Conservation (phyloP, 2,888 invertebrate species). For the Pollenia griseotomentosa region DNA sequence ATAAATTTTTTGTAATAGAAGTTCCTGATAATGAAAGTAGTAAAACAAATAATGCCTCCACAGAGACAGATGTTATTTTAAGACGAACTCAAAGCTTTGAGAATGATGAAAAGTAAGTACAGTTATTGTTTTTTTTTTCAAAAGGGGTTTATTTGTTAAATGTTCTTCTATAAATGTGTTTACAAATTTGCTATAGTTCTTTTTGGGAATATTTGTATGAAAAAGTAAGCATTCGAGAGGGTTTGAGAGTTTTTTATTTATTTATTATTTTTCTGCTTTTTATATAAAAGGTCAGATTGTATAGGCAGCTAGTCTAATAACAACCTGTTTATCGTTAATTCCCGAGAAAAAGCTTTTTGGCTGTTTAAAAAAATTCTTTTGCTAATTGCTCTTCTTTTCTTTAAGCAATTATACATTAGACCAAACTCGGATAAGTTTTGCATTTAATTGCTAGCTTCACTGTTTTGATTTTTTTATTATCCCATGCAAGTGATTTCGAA, state of each 20-base stretch:
- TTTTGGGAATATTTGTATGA: not conserved
- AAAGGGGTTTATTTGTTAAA: not conserved
- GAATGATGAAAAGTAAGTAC: constrained; percentile 93
- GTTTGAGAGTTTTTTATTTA: not conserved
- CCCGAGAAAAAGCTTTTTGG: too few relatives aligned
- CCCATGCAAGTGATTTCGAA: too few relatives aligned
- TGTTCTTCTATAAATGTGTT: constrained; percentile 3
- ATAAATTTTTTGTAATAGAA: constrained; percentile 81
- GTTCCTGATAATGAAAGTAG: constrained; percentile 86
- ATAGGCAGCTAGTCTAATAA: too few relatives aligned
- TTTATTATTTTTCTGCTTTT: too few relatives aligned
- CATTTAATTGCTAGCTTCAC: too few relatives aligned
- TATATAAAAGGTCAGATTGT: not conserved
- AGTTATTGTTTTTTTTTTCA: constrained; percentile 13
- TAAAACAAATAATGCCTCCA: constrained; percentile 77
- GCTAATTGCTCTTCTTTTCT: too few relatives aligned
- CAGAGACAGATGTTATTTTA: constrained; percentile 88
- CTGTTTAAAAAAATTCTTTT: too few relatives aligned
- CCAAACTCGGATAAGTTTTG: too few relatives aligned
- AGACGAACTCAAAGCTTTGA: constrained; percentile 94
- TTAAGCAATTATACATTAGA: too few relatives aligned
- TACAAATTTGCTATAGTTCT: constrained; percentile 2
- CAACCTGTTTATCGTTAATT: too few relatives aligned
- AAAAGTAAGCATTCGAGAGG: constrained; percentile 48
- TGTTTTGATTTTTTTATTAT: too few relatives aligned